These are phyloP conservation scores for Dolichoris vasculosae DNA, from an alignment of 1,140 invertebrate species.

Conservation along the genomic window DNA sequence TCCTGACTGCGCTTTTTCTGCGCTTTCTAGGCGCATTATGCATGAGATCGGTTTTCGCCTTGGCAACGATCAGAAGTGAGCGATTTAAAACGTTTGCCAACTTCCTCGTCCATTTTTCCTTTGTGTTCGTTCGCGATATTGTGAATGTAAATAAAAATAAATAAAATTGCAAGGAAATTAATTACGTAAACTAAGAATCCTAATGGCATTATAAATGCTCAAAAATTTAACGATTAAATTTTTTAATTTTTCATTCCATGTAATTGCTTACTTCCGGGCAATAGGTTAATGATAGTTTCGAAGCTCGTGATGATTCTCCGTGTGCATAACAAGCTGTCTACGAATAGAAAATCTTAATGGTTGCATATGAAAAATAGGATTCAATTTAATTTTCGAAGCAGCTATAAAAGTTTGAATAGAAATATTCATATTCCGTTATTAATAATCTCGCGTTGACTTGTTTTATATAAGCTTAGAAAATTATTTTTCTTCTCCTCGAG, in stretches of 20 bases:
- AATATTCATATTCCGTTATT: neutral
- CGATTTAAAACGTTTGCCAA: conserved; percentile 7
- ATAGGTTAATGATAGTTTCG: neutral
- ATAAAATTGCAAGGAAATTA: neutral
- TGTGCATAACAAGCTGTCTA: neutral
- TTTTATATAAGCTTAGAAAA: neutral
- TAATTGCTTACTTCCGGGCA: neutral
- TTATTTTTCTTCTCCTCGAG: neutral
- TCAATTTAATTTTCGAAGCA: neutral
- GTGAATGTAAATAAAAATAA: neutral
- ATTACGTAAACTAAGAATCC: neutral
- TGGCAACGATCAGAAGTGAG: neutral
- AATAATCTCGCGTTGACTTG: neutral
- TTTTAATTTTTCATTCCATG: neutral
- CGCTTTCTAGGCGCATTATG: neutral
- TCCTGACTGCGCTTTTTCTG: neutral
- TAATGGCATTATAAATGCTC: neutral
- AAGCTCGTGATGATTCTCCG: neutral
- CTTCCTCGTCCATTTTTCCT: neutral
- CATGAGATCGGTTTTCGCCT: neutral
- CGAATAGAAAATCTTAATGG: neutral
- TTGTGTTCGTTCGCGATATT: neutral
- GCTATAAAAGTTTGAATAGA: neutral
- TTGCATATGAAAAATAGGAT: neutral
- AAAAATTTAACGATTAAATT: neutral